Evolutionary conservation across 1,140 invertebrate species (phyloP), one percentile per base, ranked within the genome.

Genomic region (Paralvinella palmiformis): DNA sequence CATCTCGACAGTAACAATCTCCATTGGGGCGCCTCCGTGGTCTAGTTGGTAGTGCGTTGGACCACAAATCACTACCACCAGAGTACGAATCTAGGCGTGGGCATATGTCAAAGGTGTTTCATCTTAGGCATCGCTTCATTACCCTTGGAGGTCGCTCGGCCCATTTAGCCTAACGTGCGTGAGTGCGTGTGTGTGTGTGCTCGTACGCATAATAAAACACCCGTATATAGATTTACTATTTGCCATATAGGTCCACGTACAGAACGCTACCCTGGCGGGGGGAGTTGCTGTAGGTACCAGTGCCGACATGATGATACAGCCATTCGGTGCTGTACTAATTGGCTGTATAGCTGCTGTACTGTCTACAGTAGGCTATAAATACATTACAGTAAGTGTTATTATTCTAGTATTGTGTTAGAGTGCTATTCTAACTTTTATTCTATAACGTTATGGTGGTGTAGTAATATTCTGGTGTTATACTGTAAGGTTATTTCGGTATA

Each of bases 361-460:
- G 32, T 96, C 92, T 53, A 91, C 93, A 7, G 67, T 90, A 35
- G 94, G 94, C 56, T 96, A 92, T 77, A 84, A 85, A 73, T 91
- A 86, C 76, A 76, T 96, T 52, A 89, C 91, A 74, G 93, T 96
- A 84, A 73, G 66, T 32, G n/a, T 2, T 3, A 5, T 56, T 17
- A 7, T 17, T 4, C 45, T 55, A 60, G 31, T 29, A 29, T 13
- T 59, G 24, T 32, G 59, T 31, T 44, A 66, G 29, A 52, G 58
- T 55, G 56, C 50, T 27, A 53, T 36, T 59, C 48, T 41, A 22
- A 24, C 32, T 45, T 24, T 59, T 56, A 15, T 22, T 53, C 13
- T 27, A 45, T 22, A 15, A 15, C 20, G 22, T 37, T 6, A 59
- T 48, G 57, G 20, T 20, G 57, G 20, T 36, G 36, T 4, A 37